Base-by-base conservation (phyloP, 2,888 invertebrate species). In the Epirrhoe alternata region DNA sequence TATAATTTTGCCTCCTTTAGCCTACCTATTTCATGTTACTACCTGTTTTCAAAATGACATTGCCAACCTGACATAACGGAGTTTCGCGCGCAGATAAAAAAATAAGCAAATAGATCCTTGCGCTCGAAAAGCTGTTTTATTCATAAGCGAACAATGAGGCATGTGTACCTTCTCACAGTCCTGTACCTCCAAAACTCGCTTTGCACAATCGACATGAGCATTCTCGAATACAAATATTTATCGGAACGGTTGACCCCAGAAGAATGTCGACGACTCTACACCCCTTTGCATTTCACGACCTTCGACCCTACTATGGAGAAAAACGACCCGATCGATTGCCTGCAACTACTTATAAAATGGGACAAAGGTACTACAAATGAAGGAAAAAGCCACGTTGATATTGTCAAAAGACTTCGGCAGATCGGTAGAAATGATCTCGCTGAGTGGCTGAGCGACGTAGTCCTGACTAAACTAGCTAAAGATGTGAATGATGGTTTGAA, bases 301-400 rank as follows among this genome's bases (percentile, higher is more conserved):
- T 83, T 84, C 66, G 75, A 85, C 31, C 77, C 88, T 62, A 52
- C 58, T 56, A 78, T 75, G 85, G 93, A 89, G 64, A 83, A 88
- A 33, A 88, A 87, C 67, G 78, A 95, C 49, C 90, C 94, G 12
- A 85, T 94, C 55, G 78, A 93, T 0, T 96, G 96, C 72, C 78
- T 95, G 5, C 84, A 93, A 16, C 89, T 95, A 7, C 84, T 96
- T 1, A 74, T 94, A 0, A 93, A 94, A 74, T 96, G 95, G 95
- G 95, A 95, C 63, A 78, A 75, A 64, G 85, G 84, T 42, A 76
- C 69, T 10, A 74, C 81, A 31, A 74, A 81, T 66, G 94, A 94
- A 82, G 95, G 95, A 1, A 88, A 94, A 78, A 94, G 94, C 4
- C 95, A 96, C 71, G 94, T 94, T 74, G 77, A 89, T 12, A 73